Base-by-base conservation (phyloP, 2,888 invertebrate genomes). In the Sarcophaga rosellei region DNA sequence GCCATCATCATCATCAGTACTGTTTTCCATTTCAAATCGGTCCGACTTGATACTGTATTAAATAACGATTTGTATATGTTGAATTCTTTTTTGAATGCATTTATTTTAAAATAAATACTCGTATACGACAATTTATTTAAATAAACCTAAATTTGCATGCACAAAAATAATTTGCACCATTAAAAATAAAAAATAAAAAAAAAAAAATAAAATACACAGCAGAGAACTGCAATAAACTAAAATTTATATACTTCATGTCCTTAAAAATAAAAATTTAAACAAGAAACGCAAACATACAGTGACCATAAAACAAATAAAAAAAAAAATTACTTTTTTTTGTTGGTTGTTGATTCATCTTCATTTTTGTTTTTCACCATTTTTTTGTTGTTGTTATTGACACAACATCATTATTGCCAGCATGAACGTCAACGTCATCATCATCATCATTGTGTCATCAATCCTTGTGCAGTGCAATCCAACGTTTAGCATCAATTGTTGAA, bases 401-500 rank as follows among this genome's bases (percentile, higher is more conserved):
- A 53, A 53, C 53, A 53, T 5, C 17, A 53, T 53, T 17, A 15
- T 53, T 12, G 17, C 17, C 17, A 53, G 53, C 10, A 10, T 8
- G 35, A 35, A 35, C 35, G 35, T 10, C 8, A 35, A 35, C 35
- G 35, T 35, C 35, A 25, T 25, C 35, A 8, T 35, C 35, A 62
- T 23, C 5, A 57, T n/a, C 35, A 47, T 44, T 20, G 20, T 69
- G 59, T 63, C 69, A 75, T 47, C 89, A 90, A 81, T 90, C 89
- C 74, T 90, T 91, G 77, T 92, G 91, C 47, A 89, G 84, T 66
- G 95, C 94, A 69, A 97, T 93, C 95, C 96, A 96, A 87, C 95
- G 93, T 91, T 96, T 96, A 0, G 96, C 96, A 90, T 96, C 95
- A 89, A 95, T 94, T 0, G 96, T 95, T 90, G 96, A 96, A 88